Conservation (phyloP, 2,888 invertebrate species). For the Brachypterus glaber region DNA sequence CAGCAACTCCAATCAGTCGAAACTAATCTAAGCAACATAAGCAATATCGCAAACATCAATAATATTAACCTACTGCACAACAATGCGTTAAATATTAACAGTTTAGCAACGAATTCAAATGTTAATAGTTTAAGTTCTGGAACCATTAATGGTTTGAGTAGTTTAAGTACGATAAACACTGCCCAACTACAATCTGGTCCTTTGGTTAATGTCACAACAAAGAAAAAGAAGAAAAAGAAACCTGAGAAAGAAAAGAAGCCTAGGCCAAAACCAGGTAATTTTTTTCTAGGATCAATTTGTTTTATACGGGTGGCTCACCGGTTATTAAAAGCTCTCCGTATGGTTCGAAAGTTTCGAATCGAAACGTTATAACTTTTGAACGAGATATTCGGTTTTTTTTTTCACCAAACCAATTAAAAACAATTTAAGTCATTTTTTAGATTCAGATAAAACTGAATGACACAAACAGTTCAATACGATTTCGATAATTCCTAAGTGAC, state of each 20-base stretch:
- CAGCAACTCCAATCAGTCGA: slow-evolving; percentile 32
- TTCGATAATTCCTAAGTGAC: too few species aligned
- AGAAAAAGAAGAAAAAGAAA: slow-evolving; percentile 73
- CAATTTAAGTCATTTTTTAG: too few species aligned
- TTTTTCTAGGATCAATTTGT: slow-evolving; percentile 3
- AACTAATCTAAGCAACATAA: slow-evolving; percentile 22
- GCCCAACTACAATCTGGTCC: slow-evolving; percentile 27
- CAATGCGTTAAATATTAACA: slow-evolving; percentile 35
- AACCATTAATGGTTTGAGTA: slow-evolving; percentile 32
- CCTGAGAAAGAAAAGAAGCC: slow-evolving; percentile 68
- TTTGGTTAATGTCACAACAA: slow-evolving; percentile 14
- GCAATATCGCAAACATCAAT: slow-evolving; percentile 23
- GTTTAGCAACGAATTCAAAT: slow-evolving; percentile 33
- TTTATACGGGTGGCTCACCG: not conserved
- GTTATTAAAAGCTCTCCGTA: not conserved
- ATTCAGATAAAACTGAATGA: too few species aligned
- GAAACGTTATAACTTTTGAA: too few species aligned
- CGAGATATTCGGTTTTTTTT: too few species aligned
- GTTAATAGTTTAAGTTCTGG: slow-evolving; percentile 33
- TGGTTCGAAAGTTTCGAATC: too few species aligned
- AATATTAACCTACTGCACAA: slow-evolving; percentile 33
- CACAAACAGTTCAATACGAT: too few species aligned
- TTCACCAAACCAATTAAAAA: too few species aligned
- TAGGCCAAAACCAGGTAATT: slow-evolving; percentile 64
- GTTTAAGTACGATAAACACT: slow-evolving; percentile 40